phyloP scores from a whole-genome alignment of 2,888 invertebrate genomes.

The Meiosimyza decipiens region DNA sequence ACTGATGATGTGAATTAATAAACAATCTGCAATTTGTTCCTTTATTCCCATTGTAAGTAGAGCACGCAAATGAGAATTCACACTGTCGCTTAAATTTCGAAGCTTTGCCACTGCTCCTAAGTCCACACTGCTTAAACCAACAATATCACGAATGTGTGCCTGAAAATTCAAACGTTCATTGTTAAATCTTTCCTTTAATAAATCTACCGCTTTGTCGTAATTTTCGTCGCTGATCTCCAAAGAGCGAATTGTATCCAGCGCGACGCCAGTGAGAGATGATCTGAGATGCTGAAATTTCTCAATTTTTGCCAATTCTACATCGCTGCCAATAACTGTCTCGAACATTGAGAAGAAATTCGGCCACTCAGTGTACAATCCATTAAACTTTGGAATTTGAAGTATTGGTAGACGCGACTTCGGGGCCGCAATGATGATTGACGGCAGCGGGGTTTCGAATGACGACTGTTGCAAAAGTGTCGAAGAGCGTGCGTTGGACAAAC shows the following conservation, averaged over 20 bases:
- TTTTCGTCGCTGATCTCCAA: not conserved
- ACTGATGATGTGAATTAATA: conserved; percentile 32
- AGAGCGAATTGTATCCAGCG: not conserved
- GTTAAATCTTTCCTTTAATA: conserved; percentile 28
- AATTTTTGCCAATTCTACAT: conserved; percentile 21
- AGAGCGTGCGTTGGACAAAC: too few relatives aligned
- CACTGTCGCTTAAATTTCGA: conserved; percentile 33
- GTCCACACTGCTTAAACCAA: conserved; percentile 34
- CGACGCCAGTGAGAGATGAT: not conserved
- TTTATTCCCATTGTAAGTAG: conserved; percentile 29
- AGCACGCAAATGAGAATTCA: conserved; percentile 36
- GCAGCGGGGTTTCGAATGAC: not conserved
- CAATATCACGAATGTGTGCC: conserved; percentile 40
- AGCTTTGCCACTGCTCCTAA: conserved; percentile 34
- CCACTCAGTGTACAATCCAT: conserved; percentile 22
- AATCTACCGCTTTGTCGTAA: conserved; percentile 22
- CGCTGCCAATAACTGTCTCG: conserved; percentile 17
- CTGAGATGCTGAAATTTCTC: not conserved
- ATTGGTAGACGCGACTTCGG: not conserved
- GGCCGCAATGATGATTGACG: not conserved
- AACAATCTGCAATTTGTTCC: conserved; percentile 33
- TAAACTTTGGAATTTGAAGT: conserved; percentile 4
- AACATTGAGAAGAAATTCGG: conserved; percentile 33
- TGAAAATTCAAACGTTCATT: conserved; percentile 38
- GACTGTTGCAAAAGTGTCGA: not conserved